Conservation (phyloP, 2,113 vertebrate species). For the Osmerus eperlanus region DNA sequence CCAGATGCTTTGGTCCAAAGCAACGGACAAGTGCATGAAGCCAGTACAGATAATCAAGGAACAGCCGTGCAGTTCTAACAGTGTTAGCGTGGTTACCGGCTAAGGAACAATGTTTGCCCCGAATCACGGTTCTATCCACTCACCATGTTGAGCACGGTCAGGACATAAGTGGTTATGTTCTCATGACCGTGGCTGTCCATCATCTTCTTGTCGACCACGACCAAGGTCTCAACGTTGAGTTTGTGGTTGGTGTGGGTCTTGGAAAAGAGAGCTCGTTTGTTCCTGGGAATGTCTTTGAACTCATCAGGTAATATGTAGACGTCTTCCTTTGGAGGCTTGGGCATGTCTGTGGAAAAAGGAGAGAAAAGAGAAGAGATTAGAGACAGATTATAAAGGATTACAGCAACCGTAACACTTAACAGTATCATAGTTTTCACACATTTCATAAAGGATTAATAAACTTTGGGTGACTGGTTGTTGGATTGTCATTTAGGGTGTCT, state of each 20-base stretch:
- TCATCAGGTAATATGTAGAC: slow-evolving; percentile 78
- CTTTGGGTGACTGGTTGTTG: too few relatives aligned
- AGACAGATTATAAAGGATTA: too few relatives aligned
- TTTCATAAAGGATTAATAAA: too few relatives aligned
- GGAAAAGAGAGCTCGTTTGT: slow-evolving; percentile 70
- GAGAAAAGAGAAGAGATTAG: neutral
- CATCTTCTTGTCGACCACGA: slow-evolving; percentile 87
- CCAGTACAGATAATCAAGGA: too few relatives aligned
- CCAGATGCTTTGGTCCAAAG: too few relatives aligned
- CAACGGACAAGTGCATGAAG: too few relatives aligned
- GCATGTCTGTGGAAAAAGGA: slow-evolving; percentile 73
- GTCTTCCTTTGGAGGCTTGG: slow-evolving; percentile 75
- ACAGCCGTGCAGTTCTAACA: too few relatives aligned
- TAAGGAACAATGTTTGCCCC: neutral
- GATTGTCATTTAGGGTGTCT: too few relatives aligned
- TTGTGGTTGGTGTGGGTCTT: slow-evolving; percentile 63
- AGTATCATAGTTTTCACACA: too few relatives aligned
- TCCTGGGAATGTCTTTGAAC: slow-evolving; percentile 67
- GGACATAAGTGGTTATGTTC: slow-evolving; percentile 87
- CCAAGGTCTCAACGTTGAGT: slow-evolving; percentile 85
- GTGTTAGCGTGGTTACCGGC: too few relatives aligned
- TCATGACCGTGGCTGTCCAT: slow-evolving; percentile 81
- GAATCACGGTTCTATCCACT: slow-evolving; percentile 19
- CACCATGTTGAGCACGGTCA: slow-evolving; percentile 91
- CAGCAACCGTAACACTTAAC: too few relatives aligned